A percentile compares a stretch with the other conserved stretches of the same genome.
phyloP scores from a whole-genome alignment of 2,888 invertebrate genomes.

The Tetranychus piercei region DNA sequence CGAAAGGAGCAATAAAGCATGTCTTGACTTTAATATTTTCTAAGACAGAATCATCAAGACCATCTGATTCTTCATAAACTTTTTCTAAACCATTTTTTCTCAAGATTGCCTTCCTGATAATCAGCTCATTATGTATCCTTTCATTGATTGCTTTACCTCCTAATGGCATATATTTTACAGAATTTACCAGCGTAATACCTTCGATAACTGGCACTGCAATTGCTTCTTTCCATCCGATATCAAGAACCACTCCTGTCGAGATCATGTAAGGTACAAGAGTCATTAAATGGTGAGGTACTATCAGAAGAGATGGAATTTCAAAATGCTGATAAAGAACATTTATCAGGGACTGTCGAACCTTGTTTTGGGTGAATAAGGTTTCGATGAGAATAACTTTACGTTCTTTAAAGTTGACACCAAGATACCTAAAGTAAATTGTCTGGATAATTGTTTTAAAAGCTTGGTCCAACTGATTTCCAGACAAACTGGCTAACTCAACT shows the following conservation, averaged over 20 bases:
- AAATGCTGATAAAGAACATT: slow-evolving; percentile 79
- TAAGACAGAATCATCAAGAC: slow-evolving; percentile 15
- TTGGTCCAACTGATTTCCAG: neutral
- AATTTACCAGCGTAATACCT: slow-evolving; percentile 62
- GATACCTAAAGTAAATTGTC: slow-evolving; percentile 57
- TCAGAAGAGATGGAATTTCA: slow-evolving; percentile 60
- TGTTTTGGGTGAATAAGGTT: slow-evolving; percentile 59
- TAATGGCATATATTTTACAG: slow-evolving; percentile 58
- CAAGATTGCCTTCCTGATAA: slow-evolving; percentile 15
- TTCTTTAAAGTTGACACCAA: slow-evolving; percentile 79
- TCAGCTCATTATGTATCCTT: slow-evolving; percentile 27
- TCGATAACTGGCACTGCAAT: slow-evolving; percentile 63
- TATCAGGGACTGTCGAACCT: slow-evolving; percentile 67
- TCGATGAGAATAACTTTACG: slow-evolving; percentile 77
- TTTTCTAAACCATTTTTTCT: slow-evolving; percentile 7
- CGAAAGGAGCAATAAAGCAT: slow-evolving; percentile 63
- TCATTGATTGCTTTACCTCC: slow-evolving; percentile 45
- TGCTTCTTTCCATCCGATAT: slow-evolving; percentile 69
- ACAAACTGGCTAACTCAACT: neutral
- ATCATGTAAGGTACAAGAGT: slow-evolving; percentile 63
- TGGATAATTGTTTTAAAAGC: slow-evolving; percentile 65
- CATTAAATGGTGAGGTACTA: slow-evolving; percentile 68
- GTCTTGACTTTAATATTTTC: slow-evolving; percentile 38
- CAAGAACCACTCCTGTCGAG: slow-evolving; percentile 60
- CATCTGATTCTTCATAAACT: slow-evolving; percentile 9